phyloP scores from a whole-genome alignment of 2,888 invertebrate genomes.

The Thera obeliscata region DNA sequence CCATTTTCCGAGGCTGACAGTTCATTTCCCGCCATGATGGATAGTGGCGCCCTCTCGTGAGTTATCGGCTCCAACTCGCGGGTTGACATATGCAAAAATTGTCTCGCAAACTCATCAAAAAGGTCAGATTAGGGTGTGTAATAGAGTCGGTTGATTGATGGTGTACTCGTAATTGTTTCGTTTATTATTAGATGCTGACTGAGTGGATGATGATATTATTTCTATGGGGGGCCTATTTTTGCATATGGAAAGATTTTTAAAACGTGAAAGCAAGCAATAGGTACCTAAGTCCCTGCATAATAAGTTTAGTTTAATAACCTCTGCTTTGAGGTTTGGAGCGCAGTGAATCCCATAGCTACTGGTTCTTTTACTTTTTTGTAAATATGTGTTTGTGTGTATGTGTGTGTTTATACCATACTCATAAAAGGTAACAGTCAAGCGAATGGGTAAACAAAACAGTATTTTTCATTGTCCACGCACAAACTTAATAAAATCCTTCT shows the following conservation, averaged over 20 bases:
- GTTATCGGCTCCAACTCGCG: constrained; percentile 69
- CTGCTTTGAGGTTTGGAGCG: no score
- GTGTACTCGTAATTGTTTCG: constrained; percentile 41
- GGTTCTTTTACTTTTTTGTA: no score
- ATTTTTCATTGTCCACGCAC: constrained; percentile 23
- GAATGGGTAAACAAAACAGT: constrained; percentile 5
- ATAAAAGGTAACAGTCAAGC: no score
- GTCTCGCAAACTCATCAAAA: constrained; percentile 78
- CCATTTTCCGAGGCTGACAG: constrained; percentile 76
- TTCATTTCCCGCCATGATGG: constrained; percentile 81
- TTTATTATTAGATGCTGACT: constrained; percentile 42
- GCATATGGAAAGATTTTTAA: background rate
- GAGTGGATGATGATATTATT: constrained; percentile 36
- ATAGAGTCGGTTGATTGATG: constrained; percentile 63
- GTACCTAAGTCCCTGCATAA: no score
- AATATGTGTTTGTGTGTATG: no score
- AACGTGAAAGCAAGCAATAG: background rate
- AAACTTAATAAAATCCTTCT: constrained; percentile 31
- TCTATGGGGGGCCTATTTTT: constrained; percentile 1
- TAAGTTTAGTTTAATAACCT: no score
- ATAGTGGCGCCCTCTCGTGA: constrained; percentile 69
- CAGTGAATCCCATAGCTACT: no score
- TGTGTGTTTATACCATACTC: no score
- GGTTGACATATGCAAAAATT: constrained; percentile 84
- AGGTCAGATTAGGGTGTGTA: constrained; percentile 71